These are phyloP conservation scores for Verasper variegatus DNA, from an alignment of 2,113 vertebrate species.

Conservation along the genomic window DNA sequence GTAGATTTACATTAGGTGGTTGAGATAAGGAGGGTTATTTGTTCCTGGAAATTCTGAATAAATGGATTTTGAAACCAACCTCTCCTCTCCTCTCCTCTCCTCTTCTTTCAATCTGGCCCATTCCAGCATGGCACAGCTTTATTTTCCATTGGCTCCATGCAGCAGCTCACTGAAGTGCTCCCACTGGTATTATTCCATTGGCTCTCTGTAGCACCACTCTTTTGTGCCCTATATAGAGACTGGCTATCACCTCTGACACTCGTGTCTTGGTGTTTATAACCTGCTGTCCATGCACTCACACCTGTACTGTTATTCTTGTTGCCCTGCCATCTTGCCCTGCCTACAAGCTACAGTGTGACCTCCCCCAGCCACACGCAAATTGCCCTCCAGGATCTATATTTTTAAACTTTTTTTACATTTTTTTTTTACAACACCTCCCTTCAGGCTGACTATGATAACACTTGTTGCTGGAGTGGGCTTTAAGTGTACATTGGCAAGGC, in stretches of 20 bases:
- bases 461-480: conserved; percentile 48
- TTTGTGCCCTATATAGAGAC: conserved; percentile 27
- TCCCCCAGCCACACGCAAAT: conserved; percentile 6
- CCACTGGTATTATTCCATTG: conserved; percentile 41
- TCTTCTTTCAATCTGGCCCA: conserved; percentile 21
- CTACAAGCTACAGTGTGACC: conserved; percentile 3
- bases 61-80: too few relatives aligned
- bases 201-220: conserved; percentile 34
- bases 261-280: conserved; percentile 38
- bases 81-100: neutral
- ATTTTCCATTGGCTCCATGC: conserved; percentile 46
- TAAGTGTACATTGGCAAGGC: conserved; percentile 66
- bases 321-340: conserved; percentile 22
- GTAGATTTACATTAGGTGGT: too few relatives aligned
- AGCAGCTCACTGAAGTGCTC: conserved; percentile 16
- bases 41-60: too few relatives aligned
- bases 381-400: conserved; percentile 36
- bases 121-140: conserved; percentile 25
- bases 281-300: conserved; percentile 48
- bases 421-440: conserved; percentile 59
- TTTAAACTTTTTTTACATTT: conserved; percentile 31
- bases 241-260: conserved; percentile 38
- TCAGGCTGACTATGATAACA: conserved; percentile 64
- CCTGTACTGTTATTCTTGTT: conserved; percentile 55
- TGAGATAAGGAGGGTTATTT: too few relatives aligned